A percentile compares a stretch with the other conserved stretches of the same genome.
Conservation (phyloP, 2,797 vertebrate species). For the Chloroceryle inda region DNA sequence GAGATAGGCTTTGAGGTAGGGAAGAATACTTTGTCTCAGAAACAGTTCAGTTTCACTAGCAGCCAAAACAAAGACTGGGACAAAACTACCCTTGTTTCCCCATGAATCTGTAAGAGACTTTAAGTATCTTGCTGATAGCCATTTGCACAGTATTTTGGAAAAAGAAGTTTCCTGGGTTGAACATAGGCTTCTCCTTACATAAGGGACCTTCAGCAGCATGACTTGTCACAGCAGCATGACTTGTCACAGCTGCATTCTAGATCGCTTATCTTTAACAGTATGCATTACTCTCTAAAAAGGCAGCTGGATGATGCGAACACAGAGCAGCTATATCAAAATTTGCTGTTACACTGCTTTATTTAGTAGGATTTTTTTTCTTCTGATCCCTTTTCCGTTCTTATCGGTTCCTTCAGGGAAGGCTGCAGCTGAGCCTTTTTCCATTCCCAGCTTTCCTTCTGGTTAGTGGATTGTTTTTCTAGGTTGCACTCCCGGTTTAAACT, state of each 20-base stretch:
- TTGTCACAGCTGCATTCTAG: background rate
- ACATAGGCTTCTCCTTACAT: background rate
- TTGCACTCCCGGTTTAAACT: background rate
- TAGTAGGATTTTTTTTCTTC: background rate
- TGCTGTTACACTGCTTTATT: background rate
- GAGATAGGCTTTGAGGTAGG: background rate
- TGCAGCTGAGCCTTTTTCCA: background rate
- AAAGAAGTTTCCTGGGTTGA: background rate
- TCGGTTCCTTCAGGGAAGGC: background rate
- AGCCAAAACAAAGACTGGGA: background rate
- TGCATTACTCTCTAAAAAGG: background rate
- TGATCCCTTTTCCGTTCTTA: background rate
- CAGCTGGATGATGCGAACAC: background rate
- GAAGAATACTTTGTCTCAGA: background rate
- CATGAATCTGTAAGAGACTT: background rate
- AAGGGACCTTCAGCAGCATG: background rate
- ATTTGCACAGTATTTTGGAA: background rate
- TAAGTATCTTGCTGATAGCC: background rate
- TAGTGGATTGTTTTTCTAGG: background rate
- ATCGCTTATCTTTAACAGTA: background rate
- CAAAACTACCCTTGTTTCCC: background rate
- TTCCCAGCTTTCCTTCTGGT: background rate
- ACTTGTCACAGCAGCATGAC: background rate
- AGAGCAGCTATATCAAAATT: background rate
- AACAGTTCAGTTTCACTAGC: background rate